phyloP scores from a whole-genome alignment of 2,888 invertebrate genomes.

The Tyria jacobaeae region DNA sequence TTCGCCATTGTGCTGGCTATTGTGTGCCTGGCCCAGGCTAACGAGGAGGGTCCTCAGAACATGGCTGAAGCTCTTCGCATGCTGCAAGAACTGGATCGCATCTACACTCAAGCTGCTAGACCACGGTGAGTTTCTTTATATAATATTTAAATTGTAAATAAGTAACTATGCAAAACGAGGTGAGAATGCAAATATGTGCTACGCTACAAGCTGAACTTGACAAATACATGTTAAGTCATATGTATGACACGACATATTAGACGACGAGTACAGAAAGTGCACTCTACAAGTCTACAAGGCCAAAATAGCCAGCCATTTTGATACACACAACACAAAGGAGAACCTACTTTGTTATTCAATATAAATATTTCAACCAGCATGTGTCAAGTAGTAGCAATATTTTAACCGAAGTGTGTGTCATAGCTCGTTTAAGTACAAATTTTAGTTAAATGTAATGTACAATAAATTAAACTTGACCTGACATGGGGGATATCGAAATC shows the following conservation, averaged over 20 bases:
- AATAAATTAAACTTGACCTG: background rate
- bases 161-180: background rate
- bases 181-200: background rate
- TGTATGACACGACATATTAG: too few species aligned
- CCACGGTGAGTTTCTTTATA: constrained; percentile 84
- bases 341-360: too few species aligned
- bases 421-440: background rate
- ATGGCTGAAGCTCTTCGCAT: constrained; percentile 90
- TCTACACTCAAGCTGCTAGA: constrained; percentile 89
- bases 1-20: constrained; percentile 71
- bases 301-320: background rate
- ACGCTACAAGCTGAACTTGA: background rate
- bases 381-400: too few species aligned
- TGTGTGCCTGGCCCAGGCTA: constrained; percentile 73
- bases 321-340: background rate
- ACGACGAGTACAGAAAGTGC: background rate
- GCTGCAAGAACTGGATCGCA: constrained; percentile 89
- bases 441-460: background rate
- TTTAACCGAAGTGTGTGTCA: background rate
- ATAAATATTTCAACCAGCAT: too few species aligned
- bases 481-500: background rate
- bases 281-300: background rate
- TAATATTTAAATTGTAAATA: background rate
- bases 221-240: too few species aligned
- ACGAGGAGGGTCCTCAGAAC: constrained; percentile 84